Conservation (phyloP, 2,888 invertebrate species). For the Folsomia candida region DNA sequence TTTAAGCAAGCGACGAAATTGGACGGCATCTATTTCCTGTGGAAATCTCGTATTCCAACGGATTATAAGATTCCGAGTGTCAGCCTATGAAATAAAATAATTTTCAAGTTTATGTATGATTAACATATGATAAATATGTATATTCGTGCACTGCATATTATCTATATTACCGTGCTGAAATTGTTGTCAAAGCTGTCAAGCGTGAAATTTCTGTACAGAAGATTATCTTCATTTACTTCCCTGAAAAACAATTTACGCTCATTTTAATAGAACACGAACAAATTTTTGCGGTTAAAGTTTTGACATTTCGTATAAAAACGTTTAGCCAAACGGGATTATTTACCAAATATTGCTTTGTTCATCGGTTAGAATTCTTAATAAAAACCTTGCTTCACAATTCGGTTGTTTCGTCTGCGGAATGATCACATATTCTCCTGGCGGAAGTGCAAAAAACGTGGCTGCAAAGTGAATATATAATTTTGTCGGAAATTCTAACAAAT, state of each 20-base stretch:
- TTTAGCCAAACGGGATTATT: slow-evolving; percentile 47
- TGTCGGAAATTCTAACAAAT: neutral
- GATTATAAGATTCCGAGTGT: slow-evolving; percentile 58
- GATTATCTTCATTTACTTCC: slow-evolving; percentile 75
- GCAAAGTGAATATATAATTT: no score
- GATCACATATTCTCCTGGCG: slow-evolving; percentile 71
- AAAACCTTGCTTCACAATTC: slow-evolving; percentile 68
- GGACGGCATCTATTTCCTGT: slow-evolving; percentile 63
- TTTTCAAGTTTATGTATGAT: slow-evolving; percentile 6
- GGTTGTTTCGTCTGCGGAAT: slow-evolving; percentile 70
- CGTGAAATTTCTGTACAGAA: slow-evolving; percentile 65
- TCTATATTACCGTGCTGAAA: slow-evolving; percentile 58
- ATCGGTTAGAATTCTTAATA: slow-evolving; percentile 69
- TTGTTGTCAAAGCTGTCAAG: slow-evolving; percentile 63
- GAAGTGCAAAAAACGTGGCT: slow-evolving; percentile 71
- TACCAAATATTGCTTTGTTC: slow-evolving; percentile 71
- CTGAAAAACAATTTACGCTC: slow-evolving; percentile 56
- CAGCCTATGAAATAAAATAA: slow-evolving; percentile 54
- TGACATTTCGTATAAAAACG: neutral
- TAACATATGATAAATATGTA: neutral
- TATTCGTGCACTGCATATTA: neutral
- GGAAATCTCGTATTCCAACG: slow-evolving; percentile 61
- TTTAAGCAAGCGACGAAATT: slow-evolving; percentile 61
- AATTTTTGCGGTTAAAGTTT: no score
- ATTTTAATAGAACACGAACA: no score